A percentile compares a stretch with the other conserved stretches of the same genome.
These are phyloP conservation scores for Lutra lutra DNA, from an alignment of 2,797 vertebrate species.

Conservation along the genomic window DNA sequence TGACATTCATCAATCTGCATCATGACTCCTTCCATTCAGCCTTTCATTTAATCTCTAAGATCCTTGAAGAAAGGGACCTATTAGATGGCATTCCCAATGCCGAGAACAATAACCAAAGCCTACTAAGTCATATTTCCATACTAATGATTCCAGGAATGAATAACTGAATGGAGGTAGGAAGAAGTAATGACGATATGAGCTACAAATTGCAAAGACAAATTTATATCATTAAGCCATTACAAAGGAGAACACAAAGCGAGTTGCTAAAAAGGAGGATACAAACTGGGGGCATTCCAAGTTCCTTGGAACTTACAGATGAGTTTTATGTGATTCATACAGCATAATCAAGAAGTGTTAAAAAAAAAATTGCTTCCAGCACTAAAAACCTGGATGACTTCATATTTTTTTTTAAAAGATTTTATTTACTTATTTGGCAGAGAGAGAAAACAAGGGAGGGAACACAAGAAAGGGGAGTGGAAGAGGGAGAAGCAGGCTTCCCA, in stretches of 20 bases:
- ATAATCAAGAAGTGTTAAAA: background rate
- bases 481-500: too few species aligned
- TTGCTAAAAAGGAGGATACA: background rate
- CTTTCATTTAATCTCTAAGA: background rate
- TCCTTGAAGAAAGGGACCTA: background rate
- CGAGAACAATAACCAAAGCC: background rate
- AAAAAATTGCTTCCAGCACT: background rate
- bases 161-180: conserved; percentile 3
- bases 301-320: background rate
- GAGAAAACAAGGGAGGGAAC: too few species aligned
- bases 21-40: background rate
- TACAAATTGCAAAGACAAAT: background rate
- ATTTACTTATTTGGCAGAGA: too few species aligned
- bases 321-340: background rate
- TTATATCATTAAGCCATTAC: background rate
- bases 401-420: too few species aligned
- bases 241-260: background rate
- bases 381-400: background rate
- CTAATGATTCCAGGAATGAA: conserved; percentile 27
- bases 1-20: background rate
- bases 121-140: background rate
- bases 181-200: background rate
- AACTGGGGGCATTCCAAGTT: conserved; percentile 12
- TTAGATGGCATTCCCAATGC: background rate
- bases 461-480: too few species aligned